phyloP scores from a whole-genome alignment of 1,140 invertebrate species.

The Lepidostoma basale region DNA sequence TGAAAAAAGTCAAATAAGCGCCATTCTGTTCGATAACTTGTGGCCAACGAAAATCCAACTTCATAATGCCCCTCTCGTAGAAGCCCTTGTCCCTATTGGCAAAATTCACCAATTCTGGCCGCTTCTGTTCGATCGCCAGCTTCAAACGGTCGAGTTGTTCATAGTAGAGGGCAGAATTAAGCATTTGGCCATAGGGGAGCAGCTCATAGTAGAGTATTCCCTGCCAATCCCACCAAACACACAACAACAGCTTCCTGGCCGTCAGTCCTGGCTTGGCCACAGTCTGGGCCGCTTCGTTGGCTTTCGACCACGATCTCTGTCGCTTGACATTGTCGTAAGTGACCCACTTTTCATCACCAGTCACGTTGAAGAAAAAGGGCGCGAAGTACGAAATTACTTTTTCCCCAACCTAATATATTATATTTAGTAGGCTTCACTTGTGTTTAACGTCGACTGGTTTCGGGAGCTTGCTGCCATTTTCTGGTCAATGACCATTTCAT shows the following conservation, averaged over 20 bases:
- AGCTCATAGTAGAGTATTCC: conserved; percentile 11
- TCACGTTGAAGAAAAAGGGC: too few relatives aligned
- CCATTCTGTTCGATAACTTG: conserved; percentile 9
- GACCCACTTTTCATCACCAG: too few relatives aligned
- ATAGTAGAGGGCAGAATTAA: neutral
- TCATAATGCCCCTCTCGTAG: conserved; percentile 8
- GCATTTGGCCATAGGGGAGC: conserved; percentile 4
- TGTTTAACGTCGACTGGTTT: too few relatives aligned
- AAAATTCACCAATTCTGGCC: too few relatives aligned
- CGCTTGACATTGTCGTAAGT: conserved; percentile 12
- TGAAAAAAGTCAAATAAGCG: neutral
- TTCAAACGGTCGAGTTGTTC: neutral
- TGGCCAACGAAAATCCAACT: conserved; percentile 1
- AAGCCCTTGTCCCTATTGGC: conserved; percentile 10
- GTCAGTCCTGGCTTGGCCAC: conserved; percentile 6
- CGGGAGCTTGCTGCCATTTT: too few relatives aligned
- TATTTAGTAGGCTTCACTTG: too few relatives aligned
- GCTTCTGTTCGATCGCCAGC: too few relatives aligned
- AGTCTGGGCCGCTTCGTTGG: conserved; percentile 9
- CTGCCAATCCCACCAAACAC: conserved; percentile 10
- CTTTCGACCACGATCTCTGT: conserved; percentile 2
- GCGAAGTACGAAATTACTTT: too few relatives aligned
- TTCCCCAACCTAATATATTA: too few relatives aligned
- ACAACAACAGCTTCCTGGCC: conserved; percentile 7
- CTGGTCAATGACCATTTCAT: too few relatives aligned